Evolutionary conservation across 2,113 vertebrate genomes (phyloP).

Genomic region (Odobenus rosmarus): DNA sequence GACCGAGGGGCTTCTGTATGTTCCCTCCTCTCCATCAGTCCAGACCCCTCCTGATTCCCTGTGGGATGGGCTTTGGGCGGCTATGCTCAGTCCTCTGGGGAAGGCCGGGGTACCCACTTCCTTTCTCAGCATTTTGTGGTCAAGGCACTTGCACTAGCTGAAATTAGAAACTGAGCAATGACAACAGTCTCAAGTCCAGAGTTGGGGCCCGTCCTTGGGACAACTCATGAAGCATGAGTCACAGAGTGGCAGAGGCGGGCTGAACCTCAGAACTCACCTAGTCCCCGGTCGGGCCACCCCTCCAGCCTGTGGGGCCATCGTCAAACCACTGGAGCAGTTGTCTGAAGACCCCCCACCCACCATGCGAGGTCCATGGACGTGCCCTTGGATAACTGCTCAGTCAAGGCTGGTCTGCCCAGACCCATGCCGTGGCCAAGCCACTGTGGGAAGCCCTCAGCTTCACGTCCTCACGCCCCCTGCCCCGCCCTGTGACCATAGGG

Average conservation of each 20-base stretch:
- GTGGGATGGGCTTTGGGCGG: neutral
- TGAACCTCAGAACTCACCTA: neutral
- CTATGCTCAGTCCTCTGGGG: neutral
- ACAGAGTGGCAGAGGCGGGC: neutral
- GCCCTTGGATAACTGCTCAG: neutral
- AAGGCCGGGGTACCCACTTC: neutral
- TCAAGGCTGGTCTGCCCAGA: neutral
- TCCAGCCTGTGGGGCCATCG: neutral
- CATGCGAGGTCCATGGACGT: neutral
- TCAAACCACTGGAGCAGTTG: neutral
- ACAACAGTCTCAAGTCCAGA: neutral
- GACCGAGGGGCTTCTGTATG: neutral
- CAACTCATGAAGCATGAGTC: neutral
- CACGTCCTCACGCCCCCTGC: neutral
- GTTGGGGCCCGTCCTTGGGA: neutral
- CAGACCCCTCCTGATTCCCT: neutral
- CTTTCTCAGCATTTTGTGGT: neutral
- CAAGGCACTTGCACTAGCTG: neutral
- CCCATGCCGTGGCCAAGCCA: neutral
- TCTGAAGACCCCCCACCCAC: neutral
- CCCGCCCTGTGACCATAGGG: neutral
- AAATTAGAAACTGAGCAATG: conserved; percentile 6
- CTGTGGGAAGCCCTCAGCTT: neutral
- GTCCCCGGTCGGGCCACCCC: neutral
- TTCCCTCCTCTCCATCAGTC: neutral